A percentile compares a stretch with the other conserved stretches of the same genome.
Conservation (phyloP, 2,797 vertebrate species). For the Hemitrygon akajei region DNA sequence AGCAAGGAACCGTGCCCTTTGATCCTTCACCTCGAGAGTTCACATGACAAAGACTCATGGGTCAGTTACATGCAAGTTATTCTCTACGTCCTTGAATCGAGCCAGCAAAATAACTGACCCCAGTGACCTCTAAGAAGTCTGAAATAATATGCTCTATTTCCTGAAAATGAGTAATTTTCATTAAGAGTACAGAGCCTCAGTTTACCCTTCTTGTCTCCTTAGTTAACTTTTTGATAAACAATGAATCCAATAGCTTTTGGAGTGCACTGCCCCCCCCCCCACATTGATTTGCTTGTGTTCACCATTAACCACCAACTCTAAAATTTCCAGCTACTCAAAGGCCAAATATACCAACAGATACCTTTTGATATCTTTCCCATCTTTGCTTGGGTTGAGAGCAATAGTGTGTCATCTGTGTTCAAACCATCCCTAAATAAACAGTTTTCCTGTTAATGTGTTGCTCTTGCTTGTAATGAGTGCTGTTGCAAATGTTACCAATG, state of each 20-base stretch:
- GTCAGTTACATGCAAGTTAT: neutral
- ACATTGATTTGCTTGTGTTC: neutral
- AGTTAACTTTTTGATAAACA: slow-evolving; percentile 1
- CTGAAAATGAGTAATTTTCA: neutral
- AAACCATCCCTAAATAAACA: neutral
- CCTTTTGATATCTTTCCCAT: neutral
- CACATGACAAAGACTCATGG: neutral
- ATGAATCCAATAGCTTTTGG: neutral
- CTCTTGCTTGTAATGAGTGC: neutral
- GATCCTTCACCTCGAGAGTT: neutral
- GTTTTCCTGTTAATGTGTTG: neutral
- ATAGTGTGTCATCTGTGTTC: neutral
- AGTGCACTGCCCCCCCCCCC: neutral
- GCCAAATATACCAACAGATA: neutral
- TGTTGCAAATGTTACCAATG: neutral
- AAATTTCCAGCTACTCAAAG: neutral
- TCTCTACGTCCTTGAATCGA: neutral
- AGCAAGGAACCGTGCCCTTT: neutral
- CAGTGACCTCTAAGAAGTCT: neutral
- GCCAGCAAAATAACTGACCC: neutral
- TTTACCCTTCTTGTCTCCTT: neutral
- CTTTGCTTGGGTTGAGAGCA: no score
- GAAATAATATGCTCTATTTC: neutral
- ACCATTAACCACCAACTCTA: neutral
- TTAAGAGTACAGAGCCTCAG: neutral